Evolutionary conservation across 1,140 invertebrate species (phyloP).

Genomic region (Telenomus remus): DNA sequence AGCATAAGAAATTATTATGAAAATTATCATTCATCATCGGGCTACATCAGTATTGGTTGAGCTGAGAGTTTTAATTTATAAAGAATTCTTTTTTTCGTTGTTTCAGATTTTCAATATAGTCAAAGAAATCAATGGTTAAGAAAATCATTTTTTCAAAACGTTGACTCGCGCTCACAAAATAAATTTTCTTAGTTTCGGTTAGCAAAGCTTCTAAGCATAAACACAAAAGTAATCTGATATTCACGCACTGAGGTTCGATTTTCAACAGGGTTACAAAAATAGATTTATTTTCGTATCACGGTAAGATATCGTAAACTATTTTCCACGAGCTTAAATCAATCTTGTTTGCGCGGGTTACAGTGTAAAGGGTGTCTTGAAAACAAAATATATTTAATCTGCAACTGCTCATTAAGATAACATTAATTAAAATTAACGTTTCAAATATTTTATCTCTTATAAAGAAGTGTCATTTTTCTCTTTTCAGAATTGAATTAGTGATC

Average conservation of each 20-base stretch:
- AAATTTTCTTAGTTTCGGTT: conserved; percentile 19
- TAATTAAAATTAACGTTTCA: too few relatives aligned
- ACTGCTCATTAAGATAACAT: too few relatives aligned
- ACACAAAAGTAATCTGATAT: conserved; percentile 47
- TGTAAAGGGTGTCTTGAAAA: conserved; percentile 27
- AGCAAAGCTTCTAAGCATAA: conserved; percentile 29
- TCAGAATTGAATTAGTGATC: conserved; percentile 2
- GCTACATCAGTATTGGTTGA: too few relatives aligned
- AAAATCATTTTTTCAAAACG: conserved; percentile 18
- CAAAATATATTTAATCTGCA: conserved; percentile 3
- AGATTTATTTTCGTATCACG: conserved; percentile 34
- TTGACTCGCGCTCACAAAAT: conserved; percentile 27
- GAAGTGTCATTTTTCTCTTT: background rate
- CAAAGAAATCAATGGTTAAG: background rate
- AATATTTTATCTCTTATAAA: background rate
- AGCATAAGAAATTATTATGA: too few relatives aligned
- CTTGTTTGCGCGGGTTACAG: conserved; percentile 18
- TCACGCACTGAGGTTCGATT: conserved; percentile 40
- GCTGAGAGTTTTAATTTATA: too few relatives aligned
- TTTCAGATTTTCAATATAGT: too few relatives aligned
- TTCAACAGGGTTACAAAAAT: conserved; percentile 46
- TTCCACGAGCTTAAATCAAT: conserved; percentile 45
- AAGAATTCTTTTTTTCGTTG: too few relatives aligned
- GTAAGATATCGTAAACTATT: conserved; percentile 45
- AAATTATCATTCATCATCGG: too few relatives aligned